These are phyloP conservation scores for Mimas tiliae DNA, from an alignment of 2,888 invertebrate species.

Conservation along the genomic window DNA sequence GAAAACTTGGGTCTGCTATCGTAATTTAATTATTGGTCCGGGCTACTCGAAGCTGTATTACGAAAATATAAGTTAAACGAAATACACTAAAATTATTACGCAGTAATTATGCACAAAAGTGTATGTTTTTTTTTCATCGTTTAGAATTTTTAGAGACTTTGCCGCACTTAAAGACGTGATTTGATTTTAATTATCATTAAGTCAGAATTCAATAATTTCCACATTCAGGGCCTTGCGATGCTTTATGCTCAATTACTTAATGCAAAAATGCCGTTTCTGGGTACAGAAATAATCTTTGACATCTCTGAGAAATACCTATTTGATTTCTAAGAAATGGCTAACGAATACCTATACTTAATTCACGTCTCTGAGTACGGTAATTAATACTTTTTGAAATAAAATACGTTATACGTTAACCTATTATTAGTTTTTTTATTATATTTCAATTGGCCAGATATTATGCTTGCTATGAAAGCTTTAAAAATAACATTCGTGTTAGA, in stretches of 20 bases:
- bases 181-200: too few species aligned
- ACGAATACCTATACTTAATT: too few species aligned
- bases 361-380: background rate
- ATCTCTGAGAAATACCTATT: background rate
- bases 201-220: too few species aligned
- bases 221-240: too few species aligned
- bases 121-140: too few species aligned
- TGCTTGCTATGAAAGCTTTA: background rate
- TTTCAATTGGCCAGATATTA: background rate
- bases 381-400: background rate
- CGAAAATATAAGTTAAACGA: background rate
- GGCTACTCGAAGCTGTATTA: background rate
- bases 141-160: background rate
- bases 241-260: too few species aligned
- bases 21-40: background rate
- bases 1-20: background rate
- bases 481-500: background rate
- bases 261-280: too few species aligned
- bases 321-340: too few species aligned
- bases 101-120: background rate
- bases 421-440: background rate
- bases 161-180: too few species aligned
- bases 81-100: background rate
- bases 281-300: too few species aligned
- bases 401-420: background rate